phyloP scores from a whole-genome alignment of 2,888 invertebrate species.

The Xylocampa areola region DNA sequence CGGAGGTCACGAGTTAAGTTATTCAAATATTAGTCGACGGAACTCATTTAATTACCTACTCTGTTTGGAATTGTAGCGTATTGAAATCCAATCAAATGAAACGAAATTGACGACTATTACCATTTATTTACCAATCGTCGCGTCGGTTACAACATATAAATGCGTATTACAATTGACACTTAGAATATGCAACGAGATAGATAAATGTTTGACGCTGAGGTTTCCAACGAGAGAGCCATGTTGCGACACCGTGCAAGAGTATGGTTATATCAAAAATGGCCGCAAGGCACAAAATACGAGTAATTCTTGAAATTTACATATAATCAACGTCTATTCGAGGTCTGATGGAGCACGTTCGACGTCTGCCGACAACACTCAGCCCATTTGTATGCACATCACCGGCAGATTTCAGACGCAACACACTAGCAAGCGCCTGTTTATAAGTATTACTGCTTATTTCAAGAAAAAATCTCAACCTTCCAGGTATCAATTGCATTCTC shows the following conservation, averaged over 20 bases:
- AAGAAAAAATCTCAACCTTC: slow-evolving; percentile 20
- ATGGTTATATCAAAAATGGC: slow-evolving; percentile 55
- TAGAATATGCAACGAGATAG: slow-evolving; percentile 34
- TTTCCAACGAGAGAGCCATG: slow-evolving; percentile 29
- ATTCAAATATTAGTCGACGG: slow-evolving; percentile 22
- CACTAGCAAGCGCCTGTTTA: slow-evolving; percentile 52
- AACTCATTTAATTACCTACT: slow-evolving; percentile 17
- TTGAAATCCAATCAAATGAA: slow-evolving; percentile 8
- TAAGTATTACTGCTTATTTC: slow-evolving; percentile 36
- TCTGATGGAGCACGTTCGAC: slow-evolving; percentile 58
- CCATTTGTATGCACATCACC: slow-evolving; percentile 60
- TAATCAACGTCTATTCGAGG: slow-evolving; percentile 63
- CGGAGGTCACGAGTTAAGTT: slow-evolving; percentile 24
- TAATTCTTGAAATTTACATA: slow-evolving; percentile 67
- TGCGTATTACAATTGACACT: slow-evolving; percentile 47
- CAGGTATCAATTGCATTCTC: slow-evolving; percentile 20
- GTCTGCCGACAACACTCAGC: slow-evolving; percentile 54
- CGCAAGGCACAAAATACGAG: slow-evolving; percentile 51
- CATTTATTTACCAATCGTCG: slow-evolving; percentile 19
- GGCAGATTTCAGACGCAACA: slow-evolving; percentile 52
- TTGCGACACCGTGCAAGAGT: slow-evolving; percentile 43
- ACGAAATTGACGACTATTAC: slow-evolving; percentile 15
- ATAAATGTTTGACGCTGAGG: slow-evolving; percentile 36
- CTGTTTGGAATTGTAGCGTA: background rate
- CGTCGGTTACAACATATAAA: slow-evolving; percentile 28